A percentile compares a stretch with the other conserved stretches of the same genome.
These are phyloP conservation scores for Atlantisia rogersi DNA, from an alignment of 2,113 vertebrate genomes.

Conservation along the genomic window DNA sequence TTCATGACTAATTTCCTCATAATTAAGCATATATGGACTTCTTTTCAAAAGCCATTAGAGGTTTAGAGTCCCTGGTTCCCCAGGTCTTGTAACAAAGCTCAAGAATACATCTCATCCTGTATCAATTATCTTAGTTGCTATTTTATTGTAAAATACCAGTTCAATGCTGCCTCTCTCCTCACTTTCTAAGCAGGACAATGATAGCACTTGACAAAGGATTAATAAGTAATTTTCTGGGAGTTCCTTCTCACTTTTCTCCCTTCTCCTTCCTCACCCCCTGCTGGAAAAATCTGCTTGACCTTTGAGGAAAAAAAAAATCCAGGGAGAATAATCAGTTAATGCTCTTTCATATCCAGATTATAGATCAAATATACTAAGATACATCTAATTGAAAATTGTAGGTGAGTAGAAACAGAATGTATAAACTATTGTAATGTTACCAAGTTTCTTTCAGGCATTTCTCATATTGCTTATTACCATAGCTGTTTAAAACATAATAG, in stretches of 20 bases:
- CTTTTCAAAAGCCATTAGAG: neutral
- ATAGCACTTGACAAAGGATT: neutral
- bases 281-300: neutral
- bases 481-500: neutral
- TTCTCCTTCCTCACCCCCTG: neutral
- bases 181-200: neutral
- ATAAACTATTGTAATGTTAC: neutral
- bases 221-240: neutral
- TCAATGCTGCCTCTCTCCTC: neutral
- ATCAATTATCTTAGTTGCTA: neutral
- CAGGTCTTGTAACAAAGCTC: neutral
- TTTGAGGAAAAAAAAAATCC: neutral
- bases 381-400: neutral
- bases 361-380: neutral
- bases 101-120: neutral
- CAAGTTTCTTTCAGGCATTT: neutral
- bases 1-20: slow-evolving; percentile 20
- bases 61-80: neutral
- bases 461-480: neutral
- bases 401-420: neutral
- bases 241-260: neutral
- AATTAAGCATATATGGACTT: slow-evolving; percentile 14
- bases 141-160: neutral
- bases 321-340: neutral
- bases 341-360: neutral